Percentiles rank a stretch among this genome's conserved stretches.
phyloP scores from a whole-genome alignment of 2,888 invertebrate species.

The Lithophane ornitopus region DNA sequence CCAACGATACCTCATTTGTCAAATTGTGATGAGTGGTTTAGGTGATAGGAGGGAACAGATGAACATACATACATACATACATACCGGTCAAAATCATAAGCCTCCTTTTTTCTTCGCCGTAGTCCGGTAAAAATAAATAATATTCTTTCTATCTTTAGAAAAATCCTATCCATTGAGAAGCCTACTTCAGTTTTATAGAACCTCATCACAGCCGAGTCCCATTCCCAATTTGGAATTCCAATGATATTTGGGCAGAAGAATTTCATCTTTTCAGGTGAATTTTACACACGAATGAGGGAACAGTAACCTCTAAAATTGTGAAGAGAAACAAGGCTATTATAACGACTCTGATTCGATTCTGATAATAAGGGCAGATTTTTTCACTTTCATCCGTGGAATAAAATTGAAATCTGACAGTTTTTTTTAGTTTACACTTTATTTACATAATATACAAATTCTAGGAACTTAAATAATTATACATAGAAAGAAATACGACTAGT shows the following conservation, averaged over 20 bases:
- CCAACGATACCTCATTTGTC: no score
- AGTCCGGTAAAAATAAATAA: background rate
- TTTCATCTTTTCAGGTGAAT: background rate
- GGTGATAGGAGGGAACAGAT: no score
- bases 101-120: no score
- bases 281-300: background rate
- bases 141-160: background rate
- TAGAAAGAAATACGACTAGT: no score
- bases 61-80: no score
- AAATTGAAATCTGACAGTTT: no score
- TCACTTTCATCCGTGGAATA: no score
- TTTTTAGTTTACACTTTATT: no score
- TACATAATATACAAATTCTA: no score
- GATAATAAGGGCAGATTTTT: background rate
- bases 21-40: no score
- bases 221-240: constrained; percentile 6
- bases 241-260: background rate
- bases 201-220: constrained; percentile 13
- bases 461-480: no score
- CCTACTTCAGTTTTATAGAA: constrained; percentile 9
- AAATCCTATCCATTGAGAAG: background rate
- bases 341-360: background rate
- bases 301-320: background rate
- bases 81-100: no score
- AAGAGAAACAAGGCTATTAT: background rate